Evolutionary conservation across 2,888 invertebrate genomes (phyloP), one percentile per base, ranked within the genome.

Genomic region (Caenorhabditis doughertyi): DNA sequence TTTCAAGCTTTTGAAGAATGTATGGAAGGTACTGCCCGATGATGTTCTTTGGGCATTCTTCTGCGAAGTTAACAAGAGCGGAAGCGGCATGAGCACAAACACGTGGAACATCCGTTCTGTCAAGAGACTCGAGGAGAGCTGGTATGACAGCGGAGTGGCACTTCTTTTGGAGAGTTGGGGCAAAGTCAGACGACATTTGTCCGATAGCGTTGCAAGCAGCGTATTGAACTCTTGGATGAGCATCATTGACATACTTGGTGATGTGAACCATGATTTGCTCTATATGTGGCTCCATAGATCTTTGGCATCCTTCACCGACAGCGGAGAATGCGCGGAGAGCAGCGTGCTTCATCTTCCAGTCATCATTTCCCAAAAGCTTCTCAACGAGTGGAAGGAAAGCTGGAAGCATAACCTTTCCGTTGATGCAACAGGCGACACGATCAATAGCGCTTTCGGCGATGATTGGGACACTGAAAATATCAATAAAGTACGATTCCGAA

Each of bases 141-240:
- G 97, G 96, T 39, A 99, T 95, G 56, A 99, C 92, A 93, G 93
- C 35, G 16, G 70, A 49, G 92, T 99, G 98, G 93, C 97, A 99
- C 93, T 97, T 97, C 93, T 98, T 98, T 92, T 99, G 97, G 89
- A 99, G 97, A 13, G 94, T 94, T 1, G 98, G 98, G 3, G 97
- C 97, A 93, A 99, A 99, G 93, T 99, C 99, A 0, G 98, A 96
- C 0, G 98, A 96, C 96, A 99, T 97, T 93, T 99, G 98, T 9
- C 99, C 99, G 55, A 99, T 94, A 23, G 98, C 98, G 93, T 99
- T 99, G 92, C 99, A 99, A 23, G 97, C 96, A 4, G 99, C 99
- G 92, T 97, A 98, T 77, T 98, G 94, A 0, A 97, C 97, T 85
- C 97, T 94, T 0, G 96, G 96, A 92, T 97, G 96, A 94, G 96